phyloP scores from a whole-genome alignment of 2,113 vertebrate genomes.

The Protobothrops flavoviridis region DNA sequence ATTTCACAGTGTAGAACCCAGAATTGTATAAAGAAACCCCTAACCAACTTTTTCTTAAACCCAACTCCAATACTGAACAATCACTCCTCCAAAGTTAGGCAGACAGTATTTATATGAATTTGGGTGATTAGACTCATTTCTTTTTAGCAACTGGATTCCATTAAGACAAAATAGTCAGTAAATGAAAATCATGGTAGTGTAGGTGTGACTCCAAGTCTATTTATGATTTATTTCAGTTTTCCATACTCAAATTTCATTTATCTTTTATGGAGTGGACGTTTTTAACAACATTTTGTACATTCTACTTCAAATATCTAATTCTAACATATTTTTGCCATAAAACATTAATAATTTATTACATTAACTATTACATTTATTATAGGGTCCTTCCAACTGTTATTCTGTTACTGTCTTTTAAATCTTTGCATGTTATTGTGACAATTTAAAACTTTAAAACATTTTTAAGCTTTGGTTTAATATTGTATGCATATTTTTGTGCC shows the following conservation, averaged over 20 bases:
- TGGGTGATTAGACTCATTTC: neutral
- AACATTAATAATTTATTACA: neutral
- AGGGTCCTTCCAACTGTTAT: too few species aligned
- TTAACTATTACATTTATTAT: too few species aligned
- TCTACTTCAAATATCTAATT: neutral
- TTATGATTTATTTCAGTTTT: neutral
- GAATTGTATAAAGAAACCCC: neutral
- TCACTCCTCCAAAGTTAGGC: neutral
- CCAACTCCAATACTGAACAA: neutral
- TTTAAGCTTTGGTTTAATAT: neutral
- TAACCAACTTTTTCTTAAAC: neutral
- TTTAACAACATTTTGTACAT: neutral
- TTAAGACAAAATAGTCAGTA: neutral
- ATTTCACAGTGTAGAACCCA: neutral
- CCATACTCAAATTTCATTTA: neutral
- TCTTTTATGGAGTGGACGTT: neutral
- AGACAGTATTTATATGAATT: neutral
- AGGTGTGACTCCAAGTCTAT: neutral
- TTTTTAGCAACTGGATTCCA: neutral
- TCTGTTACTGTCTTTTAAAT: neutral
- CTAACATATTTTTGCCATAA: neutral
- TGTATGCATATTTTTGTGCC: neutral
- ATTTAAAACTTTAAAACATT: neutral
- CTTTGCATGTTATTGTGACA: neutral
- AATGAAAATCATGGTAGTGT: neutral